Conservation (phyloP, 2,113 vertebrate genomes). For the Symphodus melops region DNA sequence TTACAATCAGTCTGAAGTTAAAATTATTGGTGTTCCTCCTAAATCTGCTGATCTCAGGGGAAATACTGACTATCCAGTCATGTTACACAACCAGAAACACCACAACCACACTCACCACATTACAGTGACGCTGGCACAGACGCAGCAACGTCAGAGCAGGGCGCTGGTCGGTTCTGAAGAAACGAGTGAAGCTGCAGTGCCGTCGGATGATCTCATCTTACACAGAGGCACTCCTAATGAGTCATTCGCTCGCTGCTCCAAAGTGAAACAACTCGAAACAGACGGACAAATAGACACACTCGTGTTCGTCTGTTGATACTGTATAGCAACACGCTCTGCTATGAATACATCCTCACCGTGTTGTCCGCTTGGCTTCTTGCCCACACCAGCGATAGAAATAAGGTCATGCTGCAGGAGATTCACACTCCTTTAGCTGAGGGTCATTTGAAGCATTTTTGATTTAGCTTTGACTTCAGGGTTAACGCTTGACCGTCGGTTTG, state of each 20-base stretch:
- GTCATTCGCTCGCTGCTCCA: constrained; percentile 27
- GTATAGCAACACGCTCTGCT: constrained; percentile 48
- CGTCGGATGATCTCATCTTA: constrained; percentile 9
- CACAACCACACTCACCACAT: constrained; percentile 8
- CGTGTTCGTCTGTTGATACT: constrained; percentile 24
- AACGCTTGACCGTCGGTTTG: not conserved
- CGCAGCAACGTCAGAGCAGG: not conserved
- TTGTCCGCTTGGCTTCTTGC: not conserved
- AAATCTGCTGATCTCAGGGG: constrained; percentile 28
- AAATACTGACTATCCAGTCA: not conserved
- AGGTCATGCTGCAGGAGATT: not conserved
- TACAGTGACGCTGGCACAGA: not conserved
- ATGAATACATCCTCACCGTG: not conserved
- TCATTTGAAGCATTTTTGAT: constrained; percentile 8
- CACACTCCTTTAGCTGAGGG: not conserved
- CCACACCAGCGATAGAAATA: constrained; percentile 36
- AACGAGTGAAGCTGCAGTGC: not conserved
- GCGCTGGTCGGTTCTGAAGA: not conserved
- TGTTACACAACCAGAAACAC: not conserved
- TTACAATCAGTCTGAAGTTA: not conserved
- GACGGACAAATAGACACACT: not conserved
- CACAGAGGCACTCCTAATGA: constrained; percentile 56
- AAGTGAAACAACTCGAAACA: not conserved
- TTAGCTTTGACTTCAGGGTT: not conserved
- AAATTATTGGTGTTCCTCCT: not conserved